Conservation (phyloP, 1,140 invertebrate species). For the Scaptodrosophila lebanonensis region DNA sequence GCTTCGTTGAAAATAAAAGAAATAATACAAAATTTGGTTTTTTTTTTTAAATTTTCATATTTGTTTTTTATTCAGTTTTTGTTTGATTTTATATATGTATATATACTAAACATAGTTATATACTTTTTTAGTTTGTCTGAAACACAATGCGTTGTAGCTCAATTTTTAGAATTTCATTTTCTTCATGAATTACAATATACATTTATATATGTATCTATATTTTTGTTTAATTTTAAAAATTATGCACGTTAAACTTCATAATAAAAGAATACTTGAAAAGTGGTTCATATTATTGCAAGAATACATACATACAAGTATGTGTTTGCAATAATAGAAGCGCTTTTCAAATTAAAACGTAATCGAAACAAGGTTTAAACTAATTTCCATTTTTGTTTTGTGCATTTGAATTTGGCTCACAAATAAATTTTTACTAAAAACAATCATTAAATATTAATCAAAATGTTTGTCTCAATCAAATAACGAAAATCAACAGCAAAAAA, state of each 20-base stretch:
- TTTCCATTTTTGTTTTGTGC: constrained; percentile 18
- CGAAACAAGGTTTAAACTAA: constrained; percentile 49
- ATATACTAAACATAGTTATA: constrained; percentile 30
- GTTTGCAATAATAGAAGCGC: constrained; percentile 25
- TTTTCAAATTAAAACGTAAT: constrained; percentile 13
- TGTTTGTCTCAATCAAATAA: constrained; percentile 58
- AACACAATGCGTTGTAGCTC: constrained; percentile 41
- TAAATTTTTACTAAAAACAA: constrained; percentile 66
- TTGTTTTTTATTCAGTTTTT: constrained; percentile 46
- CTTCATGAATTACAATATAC: neutral
- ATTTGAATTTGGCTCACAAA: constrained; percentile 57
- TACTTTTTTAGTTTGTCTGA: constrained; percentile 29
- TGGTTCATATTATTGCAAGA: too few species aligned
- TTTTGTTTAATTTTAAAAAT: constrained; percentile 33
- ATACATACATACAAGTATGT: too few species aligned
- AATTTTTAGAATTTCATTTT: constrained; percentile 24
- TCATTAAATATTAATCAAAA: constrained; percentile 70
- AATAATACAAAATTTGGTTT: constrained; percentile 58
- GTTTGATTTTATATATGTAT: constrained; percentile 43
- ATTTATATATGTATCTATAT: constrained; percentile 3
- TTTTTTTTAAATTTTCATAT: constrained; percentile 43
- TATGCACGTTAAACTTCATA: constrained; percentile 65
- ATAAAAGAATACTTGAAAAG: too few species aligned
- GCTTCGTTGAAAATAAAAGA: constrained; percentile 15
- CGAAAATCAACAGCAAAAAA: constrained; percentile 64